Evolutionary conservation across 1,140 invertebrate species (phyloP).

Genomic region (Ips typographus): DNA sequence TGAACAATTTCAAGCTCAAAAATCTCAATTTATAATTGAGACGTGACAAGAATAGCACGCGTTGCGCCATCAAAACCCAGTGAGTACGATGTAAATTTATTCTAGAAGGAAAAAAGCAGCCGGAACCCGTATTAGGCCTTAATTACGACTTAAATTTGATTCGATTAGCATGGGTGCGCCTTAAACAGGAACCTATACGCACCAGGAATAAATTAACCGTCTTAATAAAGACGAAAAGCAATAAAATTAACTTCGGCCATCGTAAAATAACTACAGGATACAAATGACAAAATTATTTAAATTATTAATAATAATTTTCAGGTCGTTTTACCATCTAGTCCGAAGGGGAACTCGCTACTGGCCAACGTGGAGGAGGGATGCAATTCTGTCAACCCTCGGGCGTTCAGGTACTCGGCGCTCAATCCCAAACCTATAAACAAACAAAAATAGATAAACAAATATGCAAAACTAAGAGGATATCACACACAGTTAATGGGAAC

Average conservation of each 20-base stretch:
- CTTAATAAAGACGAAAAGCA: constrained; percentile 20
- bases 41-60: too few relatives aligned
- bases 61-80: too few relatives aligned
- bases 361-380: constrained; percentile 73
- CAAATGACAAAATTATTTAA: constrained; percentile 7
- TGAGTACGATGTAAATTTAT: too few relatives aligned
- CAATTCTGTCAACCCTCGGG: constrained; percentile 63
- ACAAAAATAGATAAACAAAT: background rate
- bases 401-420: constrained; percentile 71
- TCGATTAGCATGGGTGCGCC: background rate
- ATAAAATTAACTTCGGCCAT: constrained; percentile 10
- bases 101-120: too few relatives aligned
- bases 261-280: constrained; percentile 8
- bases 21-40: too few relatives aligned
- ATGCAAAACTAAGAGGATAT: background rate
- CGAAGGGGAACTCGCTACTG: constrained; percentile 75
- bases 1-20: too few relatives aligned
- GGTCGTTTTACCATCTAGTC: constrained; percentile 69
- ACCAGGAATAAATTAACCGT: constrained; percentile 22
- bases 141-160: background rate
- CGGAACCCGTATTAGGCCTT: background rate
- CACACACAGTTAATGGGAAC: constrained; percentile 2
- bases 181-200: background rate
- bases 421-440: constrained; percentile 67
- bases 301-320: constrained; percentile 8